Conservation (phyloP, 1,140 invertebrate genomes). For the Marisa cornuarietis region DNA sequence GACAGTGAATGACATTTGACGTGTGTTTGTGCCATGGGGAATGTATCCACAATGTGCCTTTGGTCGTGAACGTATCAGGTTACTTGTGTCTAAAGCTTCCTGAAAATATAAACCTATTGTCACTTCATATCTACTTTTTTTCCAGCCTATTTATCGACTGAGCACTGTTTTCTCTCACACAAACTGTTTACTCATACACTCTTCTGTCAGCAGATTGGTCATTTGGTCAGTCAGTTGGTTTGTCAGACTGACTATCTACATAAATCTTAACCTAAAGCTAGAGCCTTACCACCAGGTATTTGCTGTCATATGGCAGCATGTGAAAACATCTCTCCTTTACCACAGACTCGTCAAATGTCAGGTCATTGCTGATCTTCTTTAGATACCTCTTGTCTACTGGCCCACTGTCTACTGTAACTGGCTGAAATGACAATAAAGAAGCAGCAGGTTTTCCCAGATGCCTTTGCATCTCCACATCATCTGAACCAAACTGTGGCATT, state of each 20-base stretch:
- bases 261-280: background rate
- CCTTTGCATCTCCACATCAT: conserved; percentile 42
- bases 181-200: too few species aligned
- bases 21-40: conserved; percentile 41
- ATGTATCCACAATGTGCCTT: conserved; percentile 47
- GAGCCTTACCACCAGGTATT: conserved; percentile 37
- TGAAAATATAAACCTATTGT: conserved; percentile 27
- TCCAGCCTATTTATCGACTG: too few species aligned
- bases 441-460: conserved; percentile 5
- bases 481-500: conserved; percentile 49
- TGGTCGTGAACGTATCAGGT: conserved; percentile 36
- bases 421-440: conserved; percentile 27
- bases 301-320: conserved; percentile 59
- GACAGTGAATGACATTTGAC: conserved; percentile 57
- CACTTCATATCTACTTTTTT: background rate
- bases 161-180: too few species aligned
- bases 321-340: conserved; percentile 60
- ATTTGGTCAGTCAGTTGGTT: too few species aligned
- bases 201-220: too few species aligned
- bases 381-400: conserved; percentile 52
- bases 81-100: conserved; percentile 49
- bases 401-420: conserved; percentile 34
- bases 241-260: too few species aligned
- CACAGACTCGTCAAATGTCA: conserved; percentile 60
- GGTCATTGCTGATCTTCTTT: conserved; percentile 49